Base-by-base conservation (phyloP, 1,140 invertebrate species). In the Eciton burchellii region DNA sequence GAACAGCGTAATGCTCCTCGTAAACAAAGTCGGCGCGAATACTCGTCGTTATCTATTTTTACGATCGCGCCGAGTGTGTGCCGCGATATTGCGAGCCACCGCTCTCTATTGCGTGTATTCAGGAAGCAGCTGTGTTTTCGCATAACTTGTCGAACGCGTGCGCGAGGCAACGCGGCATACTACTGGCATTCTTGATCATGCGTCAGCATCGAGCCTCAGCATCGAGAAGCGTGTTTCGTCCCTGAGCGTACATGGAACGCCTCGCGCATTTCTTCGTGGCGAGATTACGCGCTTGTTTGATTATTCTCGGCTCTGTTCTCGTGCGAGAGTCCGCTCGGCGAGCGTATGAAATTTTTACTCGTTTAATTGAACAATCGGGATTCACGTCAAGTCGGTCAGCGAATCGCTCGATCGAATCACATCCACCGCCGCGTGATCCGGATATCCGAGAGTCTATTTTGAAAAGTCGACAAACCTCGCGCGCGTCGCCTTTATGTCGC, bases 121-220 rank as follows among this genome's bases (percentile, higher is more conserved):
- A 45, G 52, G 49, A 79, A 68, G 21, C 63, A 79, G 74, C 74
- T 79, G 63, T 79, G 74, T 70, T 79, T 79, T 79, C 74, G 43
- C 12, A 79, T 56, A 79, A 70, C 84, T 86, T 84, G 60, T 83
- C 84, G 83, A 66, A 83, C 60, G 65, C 26, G 70, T 35, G 35
- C 47, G 65, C 72, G 71, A 83, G 86, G 62, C 60, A 62, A 65
- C 52, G n/a, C n/a, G 68, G 68, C 43, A 81, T 57, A 21, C 60
- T 57, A 21, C 60, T 59, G 81, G 82, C 74, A 85, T 89, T 88
- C 73, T 81, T 74, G 79, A 82, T 81, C 79, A 84, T 82, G 84
- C 84, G 82, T 89, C 87, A 81, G 68, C 77, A 86, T 86, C 83
- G 43, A 70, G 83, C 63, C 77, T 83, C 66, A 84, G 83, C 77